Percentiles rank a stretch among this genome's conserved stretches.
phyloP scores from a whole-genome alignment of 1,140 invertebrate genomes.

The Araneus ventricosus region DNA sequence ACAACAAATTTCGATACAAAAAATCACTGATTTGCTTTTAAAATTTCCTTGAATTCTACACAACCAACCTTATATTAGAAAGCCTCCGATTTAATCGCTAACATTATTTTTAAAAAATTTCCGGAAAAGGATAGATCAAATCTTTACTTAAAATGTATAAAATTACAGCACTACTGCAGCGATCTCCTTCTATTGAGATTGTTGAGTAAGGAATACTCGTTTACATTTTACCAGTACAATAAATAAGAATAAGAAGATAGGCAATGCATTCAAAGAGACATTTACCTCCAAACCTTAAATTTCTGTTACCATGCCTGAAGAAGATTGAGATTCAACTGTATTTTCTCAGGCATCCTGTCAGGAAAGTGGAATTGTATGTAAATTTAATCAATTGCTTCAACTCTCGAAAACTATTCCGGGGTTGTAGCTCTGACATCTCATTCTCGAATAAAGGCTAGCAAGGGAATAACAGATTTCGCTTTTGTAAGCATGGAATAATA shows the following conservation, averaged over 20 bases:
- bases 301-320: neutral
- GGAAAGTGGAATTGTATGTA: slow-evolving; percentile 16
- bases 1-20: too few relatives aligned
- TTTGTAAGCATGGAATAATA: neutral
- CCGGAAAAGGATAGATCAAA: too few relatives aligned
- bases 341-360: neutral
- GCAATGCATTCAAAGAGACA: neutral
- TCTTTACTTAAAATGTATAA: too few relatives aligned
- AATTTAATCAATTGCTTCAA: slow-evolving; percentile 13
- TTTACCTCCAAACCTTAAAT: neutral
- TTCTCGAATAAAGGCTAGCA: neutral
- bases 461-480: neutral
- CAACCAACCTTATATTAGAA: too few relatives aligned
- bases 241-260: neutral
- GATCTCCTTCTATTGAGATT: neutral
- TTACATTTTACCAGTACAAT: neutral
- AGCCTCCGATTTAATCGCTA: too few relatives aligned
- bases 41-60: too few relatives aligned
- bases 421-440: neutral
- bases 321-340: neutral
- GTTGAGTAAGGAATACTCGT: neutral
- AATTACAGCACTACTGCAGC: too few relatives aligned
- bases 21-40: too few relatives aligned
- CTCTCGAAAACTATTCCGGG: neutral
- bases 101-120: too few relatives aligned